phyloP scores from a whole-genome alignment of 2,888 invertebrate species.

The Leucoma salicis region DNA sequence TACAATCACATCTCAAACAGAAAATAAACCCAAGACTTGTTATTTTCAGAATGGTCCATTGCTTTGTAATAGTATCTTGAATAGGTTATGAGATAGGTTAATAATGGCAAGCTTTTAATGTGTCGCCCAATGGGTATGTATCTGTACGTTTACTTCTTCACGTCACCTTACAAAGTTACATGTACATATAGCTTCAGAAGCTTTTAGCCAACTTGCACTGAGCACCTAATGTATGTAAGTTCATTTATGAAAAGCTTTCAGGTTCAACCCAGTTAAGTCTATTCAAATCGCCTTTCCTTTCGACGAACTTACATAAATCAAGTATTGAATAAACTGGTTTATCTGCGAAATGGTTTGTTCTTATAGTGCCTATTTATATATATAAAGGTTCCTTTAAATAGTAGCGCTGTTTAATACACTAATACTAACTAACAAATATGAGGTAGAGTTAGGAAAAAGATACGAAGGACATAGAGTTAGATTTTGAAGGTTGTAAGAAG shows the following conservation, averaged over 20 bases:
- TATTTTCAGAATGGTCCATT: too few relatives aligned
- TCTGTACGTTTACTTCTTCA: slow-evolving; percentile 40
- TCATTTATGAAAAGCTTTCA: slow-evolving; percentile 79
- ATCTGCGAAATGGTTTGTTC: slow-evolving; percentile 47
- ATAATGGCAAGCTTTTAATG: slow-evolving; percentile 33
- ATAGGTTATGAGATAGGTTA: too few relatives aligned
- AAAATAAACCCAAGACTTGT: too few relatives aligned
- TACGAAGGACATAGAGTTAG: too few relatives aligned
- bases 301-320: slow-evolving; percentile 66
- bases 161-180: slow-evolving; percentile 59
- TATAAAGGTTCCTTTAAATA: too few relatives aligned
- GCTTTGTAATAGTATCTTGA: too few relatives aligned
- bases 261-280: slow-evolving; percentile 65
- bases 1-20: too few relatives aligned
- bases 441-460: too few relatives aligned
- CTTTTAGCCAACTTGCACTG: slow-evolving; percentile 63
- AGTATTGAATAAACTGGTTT: slow-evolving; percentile 67
- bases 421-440: too few relatives aligned
- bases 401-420: too few relatives aligned
- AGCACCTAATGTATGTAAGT: slow-evolving; percentile 53
- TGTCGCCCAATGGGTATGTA: slow-evolving; percentile 32
- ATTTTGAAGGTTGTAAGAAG: too few relatives aligned
- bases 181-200: slow-evolving; percentile 43
- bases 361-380: too few relatives aligned
- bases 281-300: slow-evolving; percentile 72